These are phyloP conservation scores for Sebastes iracundus DNA, from an alignment of 2,797 vertebrate species.

Conservation along the genomic window DNA sequence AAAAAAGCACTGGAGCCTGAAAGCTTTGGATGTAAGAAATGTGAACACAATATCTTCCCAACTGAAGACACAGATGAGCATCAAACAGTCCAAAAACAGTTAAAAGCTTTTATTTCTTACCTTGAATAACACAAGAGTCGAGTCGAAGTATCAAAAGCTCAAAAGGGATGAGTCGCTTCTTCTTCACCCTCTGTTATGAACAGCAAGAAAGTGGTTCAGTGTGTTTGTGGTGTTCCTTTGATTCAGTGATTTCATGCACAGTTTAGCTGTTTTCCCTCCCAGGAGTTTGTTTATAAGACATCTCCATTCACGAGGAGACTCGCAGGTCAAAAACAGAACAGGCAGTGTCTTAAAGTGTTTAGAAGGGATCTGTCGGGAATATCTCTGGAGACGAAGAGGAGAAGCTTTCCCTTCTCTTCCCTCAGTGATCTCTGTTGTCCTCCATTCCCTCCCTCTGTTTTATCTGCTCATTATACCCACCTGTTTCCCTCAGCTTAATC, in stretches of 20 bases:
- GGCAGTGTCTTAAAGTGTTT: background rate
- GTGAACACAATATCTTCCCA: background rate
- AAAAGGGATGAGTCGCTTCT: background rate
- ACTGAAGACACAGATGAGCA: background rate
- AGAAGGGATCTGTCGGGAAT: background rate
- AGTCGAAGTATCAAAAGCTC: background rate
- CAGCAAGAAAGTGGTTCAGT: background rate
- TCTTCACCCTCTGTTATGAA: background rate
- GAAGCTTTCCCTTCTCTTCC: background rate
- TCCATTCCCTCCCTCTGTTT: background rate
- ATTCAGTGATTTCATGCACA: background rate
- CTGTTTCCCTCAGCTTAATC: background rate
- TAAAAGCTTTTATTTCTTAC: background rate
- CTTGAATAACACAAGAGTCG: background rate
- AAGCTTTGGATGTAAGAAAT: background rate
- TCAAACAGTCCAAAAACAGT: background rate
- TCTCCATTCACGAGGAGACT: background rate
- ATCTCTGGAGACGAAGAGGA: background rate
- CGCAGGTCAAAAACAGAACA: background rate
- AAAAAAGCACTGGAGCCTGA: background rate
- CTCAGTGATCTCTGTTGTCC: background rate
- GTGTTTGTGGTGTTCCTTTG: background rate
- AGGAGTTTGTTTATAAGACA: background rate
- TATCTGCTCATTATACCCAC: slow-evolving; percentile 2
- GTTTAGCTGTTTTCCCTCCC: background rate